Evolutionary conservation across 2,113 vertebrate genomes (phyloP).

Genomic region (Eretmochelys imbricata): DNA sequence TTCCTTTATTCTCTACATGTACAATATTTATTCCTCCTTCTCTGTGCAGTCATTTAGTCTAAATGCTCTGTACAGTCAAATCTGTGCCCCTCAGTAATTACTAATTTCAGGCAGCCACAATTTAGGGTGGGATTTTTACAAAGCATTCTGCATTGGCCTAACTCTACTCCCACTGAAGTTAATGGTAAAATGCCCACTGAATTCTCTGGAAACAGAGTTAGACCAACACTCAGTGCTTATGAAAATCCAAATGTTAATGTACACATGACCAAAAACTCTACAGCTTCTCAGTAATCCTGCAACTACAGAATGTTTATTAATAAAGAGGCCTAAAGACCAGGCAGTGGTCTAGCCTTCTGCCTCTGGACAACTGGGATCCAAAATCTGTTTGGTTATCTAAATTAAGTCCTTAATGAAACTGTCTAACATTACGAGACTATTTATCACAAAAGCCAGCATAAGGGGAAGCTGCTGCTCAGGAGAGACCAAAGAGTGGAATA

Average conservation of each 20-base stretch:
- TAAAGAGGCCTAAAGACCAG: not conserved
- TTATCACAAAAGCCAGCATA: not conserved
- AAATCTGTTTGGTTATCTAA: not conserved
- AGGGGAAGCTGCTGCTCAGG: not conserved
- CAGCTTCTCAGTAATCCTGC: not conserved
- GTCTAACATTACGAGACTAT: not conserved
- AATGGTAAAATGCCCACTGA: not conserved
- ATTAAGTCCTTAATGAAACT: too few species aligned
- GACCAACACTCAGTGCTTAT: not conserved
- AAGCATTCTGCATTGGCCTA: not conserved
- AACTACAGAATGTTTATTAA: not conserved
- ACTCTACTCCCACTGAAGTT: not conserved
- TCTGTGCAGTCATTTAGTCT: rapidly evolving
- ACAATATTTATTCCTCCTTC: rapidly evolving
- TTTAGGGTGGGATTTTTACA: not conserved
- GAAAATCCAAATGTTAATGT: not conserved
- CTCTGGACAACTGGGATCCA: rapidly evolving
- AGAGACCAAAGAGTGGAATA: not conserved
- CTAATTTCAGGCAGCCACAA: not conserved
- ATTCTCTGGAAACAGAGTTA: not conserved
- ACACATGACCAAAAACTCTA: not conserved
- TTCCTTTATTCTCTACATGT: not conserved
- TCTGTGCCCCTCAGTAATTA: not conserved
- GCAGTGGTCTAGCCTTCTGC: not conserved
- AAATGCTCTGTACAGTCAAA: not conserved